phyloP scores from a whole-genome alignment of 2,113 vertebrate species.

The Mystacornis crossleyi region DNA sequence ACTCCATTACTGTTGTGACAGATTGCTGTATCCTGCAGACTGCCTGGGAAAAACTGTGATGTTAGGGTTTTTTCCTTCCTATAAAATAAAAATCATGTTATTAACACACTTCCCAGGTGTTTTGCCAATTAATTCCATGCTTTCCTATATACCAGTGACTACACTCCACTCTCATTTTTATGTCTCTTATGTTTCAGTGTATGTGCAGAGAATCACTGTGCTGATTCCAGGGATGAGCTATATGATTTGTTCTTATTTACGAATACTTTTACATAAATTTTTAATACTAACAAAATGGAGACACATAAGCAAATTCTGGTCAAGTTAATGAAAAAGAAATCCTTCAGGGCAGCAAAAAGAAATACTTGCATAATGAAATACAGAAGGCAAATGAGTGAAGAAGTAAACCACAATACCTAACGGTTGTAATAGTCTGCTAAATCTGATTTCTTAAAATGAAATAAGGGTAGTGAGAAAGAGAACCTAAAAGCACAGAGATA shows the following conservation, averaged over 20 bases:
- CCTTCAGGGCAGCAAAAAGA: background rate
- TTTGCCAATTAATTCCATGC: background rate
- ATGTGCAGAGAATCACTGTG: background rate
- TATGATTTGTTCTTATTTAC: background rate
- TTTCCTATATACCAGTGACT: background rate
- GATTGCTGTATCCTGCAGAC: background rate
- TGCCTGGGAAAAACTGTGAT: background rate
- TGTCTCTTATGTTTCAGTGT: background rate
- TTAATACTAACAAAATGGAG: background rate
- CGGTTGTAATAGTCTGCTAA: background rate
- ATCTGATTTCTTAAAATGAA: slow-evolving; percentile 39
- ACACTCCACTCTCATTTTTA: background rate
- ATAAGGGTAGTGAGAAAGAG: background rate
- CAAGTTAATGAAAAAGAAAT: slow-evolving; percentile 37
- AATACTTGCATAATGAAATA: slow-evolving; percentile 13
- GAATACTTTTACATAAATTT: background rate
- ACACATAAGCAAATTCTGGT: slow-evolving; percentile 12
- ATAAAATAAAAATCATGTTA: background rate
- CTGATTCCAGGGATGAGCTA: background rate
- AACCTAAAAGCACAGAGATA: background rate
- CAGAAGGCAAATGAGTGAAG: background rate
- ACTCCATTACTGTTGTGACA: background rate
- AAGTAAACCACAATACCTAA: background rate
- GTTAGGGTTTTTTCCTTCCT: background rate
- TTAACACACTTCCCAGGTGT: background rate